Base-by-base conservation (phyloP, 1,140 invertebrate genomes). In the Anoplophora glabripennis region DNA sequence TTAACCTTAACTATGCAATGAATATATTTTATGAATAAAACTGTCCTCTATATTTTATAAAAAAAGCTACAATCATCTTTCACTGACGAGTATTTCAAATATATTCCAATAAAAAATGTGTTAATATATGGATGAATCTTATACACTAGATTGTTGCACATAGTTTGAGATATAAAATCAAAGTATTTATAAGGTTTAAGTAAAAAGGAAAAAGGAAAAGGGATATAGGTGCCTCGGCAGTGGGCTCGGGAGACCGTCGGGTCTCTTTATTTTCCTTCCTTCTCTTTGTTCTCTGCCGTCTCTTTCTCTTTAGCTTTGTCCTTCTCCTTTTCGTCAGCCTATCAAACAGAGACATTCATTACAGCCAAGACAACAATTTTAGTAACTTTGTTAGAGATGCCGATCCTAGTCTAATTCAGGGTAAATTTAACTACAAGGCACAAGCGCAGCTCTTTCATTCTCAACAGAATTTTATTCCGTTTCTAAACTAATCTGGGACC, bases 281-380 rank as follows among this genome's bases (percentile, higher is more conserved):
- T 86, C 60, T 88, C 86, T 75, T 86, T 86, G 69, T 87, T 87
- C 70, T 88, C 84, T 63, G 88, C 86, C 40, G 81, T 78, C 65
- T 89, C 86, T 62, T 83, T 82, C 64, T 84, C 82, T 67, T 86
- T 86, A 67, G 87, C 85, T 7, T 82, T 77, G 46, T 80, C 78
- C 69, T 84, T 84, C 65, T 87, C 86, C 71, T 86, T 85, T 61
- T 87, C 82, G 58, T 86, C 81, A 68, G 77, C 78, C 80, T 81
- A 57, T 5, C 72, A 70, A 36, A 34, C 28, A 37, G 48, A 52
- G 53, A 56, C 18, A 51, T n/a, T 28, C 5, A 28, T 28, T 28
- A 28, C 2, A 3, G 17, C n/a, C 45, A 47, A n/a, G n/a, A 47
- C n/a, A 17, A 12, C 7, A 45, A 40, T 42, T 42, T 17, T 15